Percentiles rank a stretch among this genome's conserved stretches.
Conservation (phyloP, 1,140 invertebrate genomes). For the Calliphora vicina region DNA sequence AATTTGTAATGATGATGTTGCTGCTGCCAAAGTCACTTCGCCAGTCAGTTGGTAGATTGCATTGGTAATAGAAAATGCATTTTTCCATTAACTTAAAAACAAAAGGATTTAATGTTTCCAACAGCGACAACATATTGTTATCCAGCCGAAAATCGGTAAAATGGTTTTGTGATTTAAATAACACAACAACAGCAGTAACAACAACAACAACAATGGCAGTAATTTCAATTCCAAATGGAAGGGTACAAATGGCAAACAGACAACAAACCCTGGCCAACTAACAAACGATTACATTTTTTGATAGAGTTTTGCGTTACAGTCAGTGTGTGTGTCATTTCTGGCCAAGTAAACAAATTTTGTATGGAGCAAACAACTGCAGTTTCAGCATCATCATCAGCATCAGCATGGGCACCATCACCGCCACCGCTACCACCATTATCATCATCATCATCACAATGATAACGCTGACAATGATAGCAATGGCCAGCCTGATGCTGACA, state of each 20-base stretch:
- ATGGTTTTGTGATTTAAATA: conserved; percentile 6
- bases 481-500: background rate
- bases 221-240: background rate
- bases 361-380: background rate
- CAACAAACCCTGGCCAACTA: background rate
- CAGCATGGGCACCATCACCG: too few species aligned
- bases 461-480: background rate
- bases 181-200: background rate
- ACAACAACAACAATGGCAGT: background rate
- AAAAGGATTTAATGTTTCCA: background rate
- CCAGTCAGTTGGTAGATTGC: background rate
- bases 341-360: background rate
- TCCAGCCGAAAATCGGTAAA: background rate
- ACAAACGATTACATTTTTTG: background rate
- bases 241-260: background rate
- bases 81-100: conserved; percentile 1
- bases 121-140: background rate
- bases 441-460: background rate
- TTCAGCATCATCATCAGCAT: background rate
- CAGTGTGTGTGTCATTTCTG: background rate
- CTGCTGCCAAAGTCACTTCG: background rate
- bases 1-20: background rate
- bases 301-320: background rate
- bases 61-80: background rate
- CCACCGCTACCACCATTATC: background rate